phyloP scores from a whole-genome alignment of 2,113 vertebrate species.

The Suncus etruscus region DNA sequence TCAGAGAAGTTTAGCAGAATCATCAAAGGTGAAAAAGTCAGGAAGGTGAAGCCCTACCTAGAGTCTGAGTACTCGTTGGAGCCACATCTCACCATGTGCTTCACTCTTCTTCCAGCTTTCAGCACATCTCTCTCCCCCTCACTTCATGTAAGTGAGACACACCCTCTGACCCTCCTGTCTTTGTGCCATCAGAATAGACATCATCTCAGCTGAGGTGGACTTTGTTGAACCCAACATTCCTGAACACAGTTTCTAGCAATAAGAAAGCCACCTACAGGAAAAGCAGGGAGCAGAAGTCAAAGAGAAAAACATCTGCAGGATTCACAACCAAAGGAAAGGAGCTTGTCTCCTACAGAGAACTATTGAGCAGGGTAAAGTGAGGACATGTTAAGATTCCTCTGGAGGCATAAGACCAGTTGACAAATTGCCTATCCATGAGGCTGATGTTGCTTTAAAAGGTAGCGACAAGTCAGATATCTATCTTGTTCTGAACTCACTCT shows the following conservation, averaged over 20 bases:
- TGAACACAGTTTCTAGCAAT: not conserved
- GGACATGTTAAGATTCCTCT: constrained; percentile 16
- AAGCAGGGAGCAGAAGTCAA: not conserved
- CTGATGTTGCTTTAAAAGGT: not conserved
- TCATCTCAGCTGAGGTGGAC: no score
- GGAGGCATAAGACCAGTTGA: constrained; percentile 39
- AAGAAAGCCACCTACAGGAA: not conserved
- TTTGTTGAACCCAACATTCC: not conserved
- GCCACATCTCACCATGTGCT: not conserved
- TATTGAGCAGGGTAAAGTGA: not conserved
- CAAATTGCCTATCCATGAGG: not conserved
- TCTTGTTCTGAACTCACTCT: not conserved
- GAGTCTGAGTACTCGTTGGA: not conserved
- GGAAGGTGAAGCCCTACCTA: not conserved
- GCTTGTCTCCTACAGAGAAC: not conserved
- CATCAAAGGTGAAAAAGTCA: not conserved
- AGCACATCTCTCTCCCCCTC: not conserved
- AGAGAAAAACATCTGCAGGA: not conserved
- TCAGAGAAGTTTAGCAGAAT: no score
- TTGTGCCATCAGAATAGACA: not conserved
- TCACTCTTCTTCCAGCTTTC: not conserved
- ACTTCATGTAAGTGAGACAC: no score
- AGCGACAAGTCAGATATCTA: constrained; percentile 12
- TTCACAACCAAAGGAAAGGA: not conserved
- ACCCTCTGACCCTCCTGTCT: no score